Conservation (phyloP, 2,888 invertebrate species). For the Lasioglossum figueresi region DNA sequence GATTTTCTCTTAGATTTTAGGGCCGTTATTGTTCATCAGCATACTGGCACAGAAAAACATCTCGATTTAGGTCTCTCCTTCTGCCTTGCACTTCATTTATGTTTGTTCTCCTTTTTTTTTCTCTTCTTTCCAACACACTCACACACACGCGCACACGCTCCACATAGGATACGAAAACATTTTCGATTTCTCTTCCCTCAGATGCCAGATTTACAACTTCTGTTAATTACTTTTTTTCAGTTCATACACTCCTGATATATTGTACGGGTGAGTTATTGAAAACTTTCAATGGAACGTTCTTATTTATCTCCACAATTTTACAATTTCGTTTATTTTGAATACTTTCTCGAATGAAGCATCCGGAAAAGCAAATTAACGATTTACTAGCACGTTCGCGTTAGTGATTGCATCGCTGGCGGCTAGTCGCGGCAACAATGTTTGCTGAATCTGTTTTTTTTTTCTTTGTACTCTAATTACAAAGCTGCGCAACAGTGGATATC, state of each 20-base stretch:
- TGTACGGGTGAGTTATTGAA: constrained; percentile 3
- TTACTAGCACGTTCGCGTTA: not conserved
- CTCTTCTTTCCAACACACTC: not conserved
- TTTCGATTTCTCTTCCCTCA: not conserved
- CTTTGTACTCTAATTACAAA: constrained; percentile 8
- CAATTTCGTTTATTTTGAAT: not conserved
- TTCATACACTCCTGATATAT: constrained; percentile 4
- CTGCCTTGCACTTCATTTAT: constrained; percentile 12
- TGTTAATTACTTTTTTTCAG: constrained; percentile 1
- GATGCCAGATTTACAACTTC: not conserved
- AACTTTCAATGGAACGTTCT: not conserved
- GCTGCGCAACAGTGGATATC: not conserved
- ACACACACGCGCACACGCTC: not conserved
- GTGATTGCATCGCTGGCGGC: not conserved
- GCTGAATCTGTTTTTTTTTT: not conserved
- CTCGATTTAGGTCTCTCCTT: constrained; percentile 34
- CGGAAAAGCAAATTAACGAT: constrained; percentile 9
- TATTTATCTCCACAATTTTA: not conserved
- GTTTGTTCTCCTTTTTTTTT: not conserved
- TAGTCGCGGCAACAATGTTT: not conserved
- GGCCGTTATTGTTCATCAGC: constrained; percentile 54
- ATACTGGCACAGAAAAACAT: constrained; percentile 43
- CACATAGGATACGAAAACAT: not conserved
- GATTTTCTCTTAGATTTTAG: constrained; percentile 41
- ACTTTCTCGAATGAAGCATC: not conserved